Evolutionary conservation across 2,888 invertebrate species (phyloP).

Genomic region (Candidula unifasciata): DNA sequence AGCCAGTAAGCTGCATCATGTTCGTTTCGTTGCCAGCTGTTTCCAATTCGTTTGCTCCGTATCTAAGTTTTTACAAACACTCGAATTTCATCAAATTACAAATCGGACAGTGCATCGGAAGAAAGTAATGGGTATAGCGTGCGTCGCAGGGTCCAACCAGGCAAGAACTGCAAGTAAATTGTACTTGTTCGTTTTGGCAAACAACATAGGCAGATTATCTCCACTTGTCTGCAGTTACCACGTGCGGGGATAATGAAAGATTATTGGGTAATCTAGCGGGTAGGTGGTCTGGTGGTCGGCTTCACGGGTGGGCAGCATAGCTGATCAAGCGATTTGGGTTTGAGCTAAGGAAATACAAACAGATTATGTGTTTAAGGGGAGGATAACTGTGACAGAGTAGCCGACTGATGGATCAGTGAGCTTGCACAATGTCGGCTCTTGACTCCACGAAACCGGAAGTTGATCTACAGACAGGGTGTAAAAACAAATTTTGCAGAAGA

Average conservation of each 20-base stretch:
- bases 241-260: not conserved
- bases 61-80: constrained; percentile 22
- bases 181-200: not conserved
- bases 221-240: not conserved
- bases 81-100: constrained; percentile 37
- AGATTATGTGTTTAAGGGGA: too few relatives aligned
- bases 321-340: too few relatives aligned
- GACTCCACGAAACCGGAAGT: too few relatives aligned
- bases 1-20: not conserved
- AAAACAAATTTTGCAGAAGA: too few relatives aligned
- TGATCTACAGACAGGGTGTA: too few relatives aligned
- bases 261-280: constrained; percentile 1
- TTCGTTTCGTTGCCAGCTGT: constrained; percentile 19
- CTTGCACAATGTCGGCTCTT: too few relatives aligned
- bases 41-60: constrained; percentile 7
- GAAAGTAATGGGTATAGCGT: constrained; percentile 12
- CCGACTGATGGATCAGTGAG: too few relatives aligned
- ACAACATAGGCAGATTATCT: not conserved
- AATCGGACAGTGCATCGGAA: constrained; percentile 22
- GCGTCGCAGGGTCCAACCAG: not conserved
- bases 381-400: too few relatives aligned
- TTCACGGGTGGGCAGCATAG: not conserved
- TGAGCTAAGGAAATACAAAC: too few relatives aligned
- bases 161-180: not conserved
- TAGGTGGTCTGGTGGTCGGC: not conserved